A percentile compares a stretch with the other conserved stretches of the same genome.
phyloP scores from a whole-genome alignment of 1,140 invertebrate genomes.

The Dreissena polymorpha region DNA sequence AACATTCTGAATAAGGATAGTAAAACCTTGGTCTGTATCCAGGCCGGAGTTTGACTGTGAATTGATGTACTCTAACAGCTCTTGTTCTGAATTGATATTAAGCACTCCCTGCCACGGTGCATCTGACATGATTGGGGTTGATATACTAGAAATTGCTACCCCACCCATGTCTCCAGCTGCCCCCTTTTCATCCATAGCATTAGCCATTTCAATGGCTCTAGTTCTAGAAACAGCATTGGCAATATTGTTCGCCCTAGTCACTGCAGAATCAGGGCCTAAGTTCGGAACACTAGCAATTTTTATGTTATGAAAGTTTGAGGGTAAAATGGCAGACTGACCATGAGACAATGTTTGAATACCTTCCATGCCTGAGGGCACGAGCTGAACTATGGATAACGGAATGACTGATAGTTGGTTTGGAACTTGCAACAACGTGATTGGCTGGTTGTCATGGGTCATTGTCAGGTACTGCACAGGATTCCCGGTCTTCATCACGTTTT shows the following conservation, averaged over 20 bases:
- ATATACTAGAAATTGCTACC: not conserved
- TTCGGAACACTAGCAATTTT: not conserved
- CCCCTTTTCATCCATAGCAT: conserved; percentile 38
- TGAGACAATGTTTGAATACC: not conserved
- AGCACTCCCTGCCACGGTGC: conserved; percentile 45
- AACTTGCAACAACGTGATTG: not conserved
- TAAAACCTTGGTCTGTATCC: conserved; percentile 45
- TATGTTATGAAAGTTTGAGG: not conserved
- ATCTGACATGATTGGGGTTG: conserved; percentile 39
- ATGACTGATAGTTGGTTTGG: conserved; percentile 19
- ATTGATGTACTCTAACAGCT: conserved; percentile 47
- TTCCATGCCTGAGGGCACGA: not conserved
- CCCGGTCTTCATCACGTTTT: not conserved
- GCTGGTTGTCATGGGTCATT: not conserved
- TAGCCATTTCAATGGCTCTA: conserved; percentile 24
- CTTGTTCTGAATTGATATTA: conserved; percentile 53
- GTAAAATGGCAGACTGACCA: not conserved
- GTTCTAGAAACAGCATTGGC: not conserved
- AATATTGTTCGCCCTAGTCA: not conserved
- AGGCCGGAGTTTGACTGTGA: conserved; percentile 4
- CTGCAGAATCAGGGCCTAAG: not conserved
- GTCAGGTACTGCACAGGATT: not conserved
- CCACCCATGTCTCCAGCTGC: conserved; percentile 14
- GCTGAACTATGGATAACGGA: conserved; percentile 27
- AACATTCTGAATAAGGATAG: conserved; percentile 51